Conservation (phyloP, 1,140 invertebrate species). For the Drosophila jambulina region DNA sequence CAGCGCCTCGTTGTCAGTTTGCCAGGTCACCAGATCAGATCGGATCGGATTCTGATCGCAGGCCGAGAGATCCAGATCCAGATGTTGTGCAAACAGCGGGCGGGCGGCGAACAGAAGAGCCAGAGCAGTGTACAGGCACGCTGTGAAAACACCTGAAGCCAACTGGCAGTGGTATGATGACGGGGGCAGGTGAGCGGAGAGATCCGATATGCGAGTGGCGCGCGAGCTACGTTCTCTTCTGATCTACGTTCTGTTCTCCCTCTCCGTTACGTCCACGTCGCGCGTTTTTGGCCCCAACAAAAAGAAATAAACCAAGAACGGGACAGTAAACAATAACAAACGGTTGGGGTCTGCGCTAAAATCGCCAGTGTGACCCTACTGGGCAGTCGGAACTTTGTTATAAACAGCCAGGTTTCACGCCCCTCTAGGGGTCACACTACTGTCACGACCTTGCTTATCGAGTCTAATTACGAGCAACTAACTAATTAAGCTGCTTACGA, state of each 20-base stretch:
- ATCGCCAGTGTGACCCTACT: not conserved
- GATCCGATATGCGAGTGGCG: not conserved
- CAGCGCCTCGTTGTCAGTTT: constrained; percentile 22
- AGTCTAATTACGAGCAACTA: too few relatives aligned
- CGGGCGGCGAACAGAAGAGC: not conserved
- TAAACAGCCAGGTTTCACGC: not conserved
- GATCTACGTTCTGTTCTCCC: constrained; percentile 22
- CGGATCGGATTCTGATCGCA: not conserved
- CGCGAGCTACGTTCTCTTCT: constrained; percentile 6
- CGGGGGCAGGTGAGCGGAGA: not conserved
- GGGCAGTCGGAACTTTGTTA: not conserved
- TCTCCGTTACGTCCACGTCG: constrained; percentile 36
- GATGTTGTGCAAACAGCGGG: constrained; percentile 22
- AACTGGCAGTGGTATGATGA: constrained; percentile 3
- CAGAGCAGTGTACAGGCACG: not conserved
- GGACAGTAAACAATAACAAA: constrained; percentile 40
- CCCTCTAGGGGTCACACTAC: not conserved
- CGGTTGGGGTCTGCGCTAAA: constrained; percentile 6
- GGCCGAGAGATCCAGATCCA: constrained; percentile 1
- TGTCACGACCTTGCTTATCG: not conserved
- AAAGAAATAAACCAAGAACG: constrained; percentile 20
- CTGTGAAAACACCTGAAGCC: constrained; percentile 12
- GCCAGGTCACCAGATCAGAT: constrained; percentile 34
- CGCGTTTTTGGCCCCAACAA: constrained; percentile 30
- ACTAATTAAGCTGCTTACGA: too few relatives aligned